Evolutionary conservation across 2,888 invertebrate genomes (phyloP).

Genomic region (Tinea trinotella): DNA sequence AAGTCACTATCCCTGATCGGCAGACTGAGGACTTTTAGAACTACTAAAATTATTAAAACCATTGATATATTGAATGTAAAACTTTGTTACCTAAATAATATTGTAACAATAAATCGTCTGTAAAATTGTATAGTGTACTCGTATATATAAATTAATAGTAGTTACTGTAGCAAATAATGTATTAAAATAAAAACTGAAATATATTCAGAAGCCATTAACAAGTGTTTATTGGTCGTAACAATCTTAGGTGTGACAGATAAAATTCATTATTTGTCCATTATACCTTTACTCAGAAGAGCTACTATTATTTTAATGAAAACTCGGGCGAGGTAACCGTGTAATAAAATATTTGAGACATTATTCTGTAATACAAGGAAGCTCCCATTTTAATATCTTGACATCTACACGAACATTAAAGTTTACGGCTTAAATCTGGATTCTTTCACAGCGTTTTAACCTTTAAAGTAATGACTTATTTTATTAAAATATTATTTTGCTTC

Average conservation of each 20-base stretch:
- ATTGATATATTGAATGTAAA: no score
- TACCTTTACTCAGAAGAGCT: not conserved
- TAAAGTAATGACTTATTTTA: no score
- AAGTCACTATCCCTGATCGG: no score
- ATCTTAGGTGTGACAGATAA: not conserved
- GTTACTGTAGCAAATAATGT: not conserved
- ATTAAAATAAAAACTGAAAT: not conserved
- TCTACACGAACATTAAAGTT: not conserved
- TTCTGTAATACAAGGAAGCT: not conserved
- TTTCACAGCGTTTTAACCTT: no score
- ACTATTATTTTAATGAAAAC: not conserved
- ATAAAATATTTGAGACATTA: not conserved
- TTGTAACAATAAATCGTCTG: no score
- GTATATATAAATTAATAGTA: not conserved
- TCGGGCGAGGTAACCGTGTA: not conserved
- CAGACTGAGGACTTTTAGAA: no score
- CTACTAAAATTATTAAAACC: no score
- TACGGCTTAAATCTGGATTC: not conserved
- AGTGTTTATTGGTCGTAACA: not conserved
- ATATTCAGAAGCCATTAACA: not conserved
- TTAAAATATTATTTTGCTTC: no score
- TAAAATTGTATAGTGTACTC: not conserved
- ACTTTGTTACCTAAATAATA: no score
- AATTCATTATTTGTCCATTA: constrained; percentile 1
- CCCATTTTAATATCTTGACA: not conserved